These are phyloP conservation scores for Pseudococcus longispinus DNA, from an alignment of 2,888 invertebrate genomes.

Conservation along the genomic window DNA sequence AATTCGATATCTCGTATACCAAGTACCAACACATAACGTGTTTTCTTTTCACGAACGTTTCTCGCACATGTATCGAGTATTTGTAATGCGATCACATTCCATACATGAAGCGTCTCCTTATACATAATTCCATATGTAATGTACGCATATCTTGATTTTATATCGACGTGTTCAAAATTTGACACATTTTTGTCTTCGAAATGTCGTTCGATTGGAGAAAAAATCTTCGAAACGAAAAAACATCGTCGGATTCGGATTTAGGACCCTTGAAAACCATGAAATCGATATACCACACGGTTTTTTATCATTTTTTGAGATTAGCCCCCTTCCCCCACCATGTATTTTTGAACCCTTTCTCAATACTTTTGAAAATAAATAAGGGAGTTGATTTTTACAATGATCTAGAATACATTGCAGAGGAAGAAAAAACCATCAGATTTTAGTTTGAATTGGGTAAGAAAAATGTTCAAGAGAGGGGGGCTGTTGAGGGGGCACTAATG, in stretches of 20 bases:
- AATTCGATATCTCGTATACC: background rate
- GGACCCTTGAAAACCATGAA: background rate
- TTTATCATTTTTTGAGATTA: background rate
- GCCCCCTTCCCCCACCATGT: no score
- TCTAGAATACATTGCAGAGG: background rate
- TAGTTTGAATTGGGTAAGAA: background rate
- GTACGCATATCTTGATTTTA: background rate
- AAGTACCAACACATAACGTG: background rate
- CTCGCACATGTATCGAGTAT: no score
- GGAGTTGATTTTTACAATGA: background rate
- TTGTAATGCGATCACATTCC: no score
- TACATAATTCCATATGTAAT: no score
- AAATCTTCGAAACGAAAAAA: background rate
- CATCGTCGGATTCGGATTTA: background rate
- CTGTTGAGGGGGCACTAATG: background rate
- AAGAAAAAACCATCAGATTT: background rate
- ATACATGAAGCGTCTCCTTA: no score
- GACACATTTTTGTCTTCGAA: background rate
- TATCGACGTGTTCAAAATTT: no score
- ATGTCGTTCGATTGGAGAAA: background rate
- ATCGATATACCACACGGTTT: background rate
- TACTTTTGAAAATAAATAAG: no score
- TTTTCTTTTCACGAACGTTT: background rate
- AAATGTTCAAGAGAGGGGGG: background rate
- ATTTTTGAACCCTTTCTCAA: no score